A percentile compares a stretch with the other conserved stretches of the same genome.
Evolutionary conservation across 1,140 invertebrate genomes (phyloP).

Genomic region (Dysdera silvatica): DNA sequence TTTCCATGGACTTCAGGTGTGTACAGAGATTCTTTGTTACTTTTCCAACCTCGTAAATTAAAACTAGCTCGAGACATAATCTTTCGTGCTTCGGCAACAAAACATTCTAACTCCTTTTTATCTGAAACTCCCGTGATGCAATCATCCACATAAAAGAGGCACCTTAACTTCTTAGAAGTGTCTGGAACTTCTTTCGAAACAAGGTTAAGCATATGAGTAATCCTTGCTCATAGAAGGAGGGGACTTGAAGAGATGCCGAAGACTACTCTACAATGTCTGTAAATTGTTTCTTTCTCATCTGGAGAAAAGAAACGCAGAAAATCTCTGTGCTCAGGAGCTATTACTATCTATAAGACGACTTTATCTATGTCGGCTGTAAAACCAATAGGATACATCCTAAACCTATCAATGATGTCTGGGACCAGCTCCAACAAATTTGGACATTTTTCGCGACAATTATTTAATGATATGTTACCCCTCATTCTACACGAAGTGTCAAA

Average conservation of each 20-base stretch:
- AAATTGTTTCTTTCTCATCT: neutral
- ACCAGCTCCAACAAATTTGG: constrained; percentile 40
- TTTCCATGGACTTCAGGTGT: neutral
- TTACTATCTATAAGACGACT: constrained; percentile 43
- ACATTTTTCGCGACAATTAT: constrained; percentile 22
- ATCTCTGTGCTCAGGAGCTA: constrained; percentile 10
- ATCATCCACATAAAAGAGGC: constrained; percentile 15
- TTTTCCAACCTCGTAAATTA: constrained; percentile 4
- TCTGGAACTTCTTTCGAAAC: neutral
- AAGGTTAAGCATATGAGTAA: neutral
- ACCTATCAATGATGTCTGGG: constrained; percentile 39
- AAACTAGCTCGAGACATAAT: neutral
- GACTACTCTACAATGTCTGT: constrained; percentile 1
- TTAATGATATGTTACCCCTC: constrained; percentile 21
- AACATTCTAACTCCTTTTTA: neutral
- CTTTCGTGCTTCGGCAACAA: neutral
- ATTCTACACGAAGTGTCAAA: constrained; percentile 34
- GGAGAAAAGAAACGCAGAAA: neutral
- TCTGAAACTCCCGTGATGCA: neutral
- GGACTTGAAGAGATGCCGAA: neutral
- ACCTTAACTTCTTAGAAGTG: neutral
- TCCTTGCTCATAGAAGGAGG: neutral
- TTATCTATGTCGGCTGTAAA: constrained; percentile 43
- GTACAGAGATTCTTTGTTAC: neutral
- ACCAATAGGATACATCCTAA: constrained; percentile 39